phyloP scores from a whole-genome alignment of 2,113 vertebrate genomes.

The Serinus canaria region DNA sequence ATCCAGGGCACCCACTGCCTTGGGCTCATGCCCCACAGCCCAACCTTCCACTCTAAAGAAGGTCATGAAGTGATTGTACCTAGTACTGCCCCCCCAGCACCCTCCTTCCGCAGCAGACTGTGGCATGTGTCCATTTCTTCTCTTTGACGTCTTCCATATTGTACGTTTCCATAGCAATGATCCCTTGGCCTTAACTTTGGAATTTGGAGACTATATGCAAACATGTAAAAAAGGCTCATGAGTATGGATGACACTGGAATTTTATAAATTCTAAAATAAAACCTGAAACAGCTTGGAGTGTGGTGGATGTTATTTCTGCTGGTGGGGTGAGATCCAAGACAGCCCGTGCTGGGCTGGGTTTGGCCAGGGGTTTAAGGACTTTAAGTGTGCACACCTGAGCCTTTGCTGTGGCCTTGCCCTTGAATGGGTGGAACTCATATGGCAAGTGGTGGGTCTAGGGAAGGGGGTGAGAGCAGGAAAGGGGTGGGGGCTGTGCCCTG shows the following conservation, averaged over 20 bases:
- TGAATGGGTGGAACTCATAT: accelerated
- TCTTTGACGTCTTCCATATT: constrained; percentile 86
- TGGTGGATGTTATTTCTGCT: constrained; percentile 4
- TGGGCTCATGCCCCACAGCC: constrained; percentile 25
- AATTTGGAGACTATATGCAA: constrained; percentile 93
- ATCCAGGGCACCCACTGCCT: background rate
- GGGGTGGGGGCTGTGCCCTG: accelerated
- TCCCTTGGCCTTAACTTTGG: constrained; percentile 94
- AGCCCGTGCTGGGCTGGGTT: background rate
- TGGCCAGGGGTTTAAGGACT: background rate
- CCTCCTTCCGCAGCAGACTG: constrained; percentile 26
- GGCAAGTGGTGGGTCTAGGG: accelerated
- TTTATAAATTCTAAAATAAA: constrained; percentile 95
- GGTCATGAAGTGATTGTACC: constrained; percentile 51
- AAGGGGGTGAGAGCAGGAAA: background rate
- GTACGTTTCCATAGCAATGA: constrained; percentile 84
- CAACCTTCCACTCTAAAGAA: constrained; percentile 26
- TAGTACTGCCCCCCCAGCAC: background rate
- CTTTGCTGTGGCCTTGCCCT: accelerated
- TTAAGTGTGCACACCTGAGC: accelerated
- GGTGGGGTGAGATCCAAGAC: background rate
- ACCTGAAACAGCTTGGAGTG: constrained; percentile 59
- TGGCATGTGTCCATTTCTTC: constrained; percentile 76
- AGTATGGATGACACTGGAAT: constrained; percentile 94
- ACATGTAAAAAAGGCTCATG: constrained; percentile 84